A percentile compares a stretch with the other conserved stretches of the same genome.
These are phyloP conservation scores for Scaptomyza cyrtandrae DNA, from an alignment of 2,888 invertebrate species.

Conservation along the genomic window DNA sequence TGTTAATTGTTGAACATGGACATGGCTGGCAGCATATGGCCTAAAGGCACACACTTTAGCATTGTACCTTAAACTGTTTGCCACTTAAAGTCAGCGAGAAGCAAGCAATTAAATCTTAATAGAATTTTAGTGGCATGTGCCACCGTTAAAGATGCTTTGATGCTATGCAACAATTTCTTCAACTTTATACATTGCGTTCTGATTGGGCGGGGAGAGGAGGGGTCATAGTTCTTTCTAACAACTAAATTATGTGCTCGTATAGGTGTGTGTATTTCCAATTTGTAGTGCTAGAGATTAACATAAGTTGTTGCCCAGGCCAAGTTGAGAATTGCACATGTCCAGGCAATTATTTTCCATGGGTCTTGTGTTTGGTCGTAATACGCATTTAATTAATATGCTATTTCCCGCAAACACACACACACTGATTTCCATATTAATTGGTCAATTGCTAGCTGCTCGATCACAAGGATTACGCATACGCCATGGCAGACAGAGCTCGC, in stretches of 20 bases:
- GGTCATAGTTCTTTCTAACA: slow-evolving; percentile 10
- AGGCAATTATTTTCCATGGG: slow-evolving; percentile 52
- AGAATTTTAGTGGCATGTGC: not conserved
- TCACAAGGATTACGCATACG: slow-evolving; percentile 39
- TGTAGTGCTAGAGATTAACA: slow-evolving; percentile 38
- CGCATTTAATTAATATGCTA: slow-evolving; percentile 55
- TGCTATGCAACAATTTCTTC: slow-evolving; percentile 32
- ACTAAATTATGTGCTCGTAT: slow-evolving; percentile 16
- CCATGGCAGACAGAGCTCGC: slow-evolving; percentile 6
- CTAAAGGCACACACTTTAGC: slow-evolving; percentile 13
- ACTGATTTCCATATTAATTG: slow-evolving; percentile 78
- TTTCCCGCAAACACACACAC: slow-evolving; percentile 8
- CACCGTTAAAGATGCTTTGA: slow-evolving; percentile 10
- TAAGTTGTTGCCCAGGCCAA: slow-evolving; percentile 33
- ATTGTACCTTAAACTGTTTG: slow-evolving; percentile 34
- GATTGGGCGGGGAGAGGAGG: no score
- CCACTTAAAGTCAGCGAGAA: slow-evolving; percentile 31
- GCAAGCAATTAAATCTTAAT: slow-evolving; percentile 33
- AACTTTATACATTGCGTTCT: not conserved
- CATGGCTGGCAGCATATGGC: slow-evolving; percentile 42
- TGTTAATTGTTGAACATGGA: slow-evolving; percentile 63
- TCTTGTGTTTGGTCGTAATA: slow-evolving; percentile 45
- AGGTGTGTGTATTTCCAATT: slow-evolving; percentile 27
- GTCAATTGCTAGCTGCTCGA: slow-evolving; percentile 42
- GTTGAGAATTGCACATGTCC: slow-evolving; percentile 30